Base-by-base conservation (phyloP, 2,888 invertebrate species). In the Cheilosia vulpina region DNA sequence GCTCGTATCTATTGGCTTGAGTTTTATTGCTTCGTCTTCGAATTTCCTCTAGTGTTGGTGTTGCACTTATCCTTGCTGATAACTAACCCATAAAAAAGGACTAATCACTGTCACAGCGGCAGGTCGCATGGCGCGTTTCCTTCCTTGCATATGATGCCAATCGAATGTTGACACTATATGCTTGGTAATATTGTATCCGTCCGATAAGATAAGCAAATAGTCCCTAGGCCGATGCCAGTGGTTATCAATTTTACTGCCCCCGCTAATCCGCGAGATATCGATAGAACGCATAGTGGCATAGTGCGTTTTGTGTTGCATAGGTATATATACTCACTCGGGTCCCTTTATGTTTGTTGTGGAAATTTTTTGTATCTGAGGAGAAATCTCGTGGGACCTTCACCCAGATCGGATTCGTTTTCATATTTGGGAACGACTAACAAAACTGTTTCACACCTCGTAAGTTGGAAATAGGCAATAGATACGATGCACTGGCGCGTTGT, bases 231-330 rank as follows among this genome's bases (percentile, higher is more conserved):
- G 13, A 41, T 60, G 19, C 24, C 45, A n/a, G 45, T 63, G 24
- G 73, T 72, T 76, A 84, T 81, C 72, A 81, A 81, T 81, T 85
- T 72, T 77, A 81, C 76, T 77, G 77, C 85, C 81, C 85, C 76
- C 85, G 85, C 85, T 85, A 85, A 85, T 85, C 81, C 85, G 63
- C 31, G 13, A 84, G 84, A 84, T 84, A 84, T 53, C 52, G 80
- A 79, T 58, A 73, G 58, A 69, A 11, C 57, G 69, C 45, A 19
- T 19, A 52, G 75, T 76, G 62, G 69, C 43, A 19, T 19, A 52
- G 76, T 76, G 62, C 34, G 57, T 41, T 47, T 24, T 50, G 21
- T 34, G 17, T 9, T 15, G 4, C 21, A 13, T 50, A 21, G 50
- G 24, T 52, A 24, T 50, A 24, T 50, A 24, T n/a, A n/a, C 38